A percentile compares a stretch with the other conserved stretches of the same genome.
These are phyloP conservation scores for Herminia tarsipennalis DNA, from an alignment of 2,888 invertebrate species.

Conservation along the genomic window DNA sequence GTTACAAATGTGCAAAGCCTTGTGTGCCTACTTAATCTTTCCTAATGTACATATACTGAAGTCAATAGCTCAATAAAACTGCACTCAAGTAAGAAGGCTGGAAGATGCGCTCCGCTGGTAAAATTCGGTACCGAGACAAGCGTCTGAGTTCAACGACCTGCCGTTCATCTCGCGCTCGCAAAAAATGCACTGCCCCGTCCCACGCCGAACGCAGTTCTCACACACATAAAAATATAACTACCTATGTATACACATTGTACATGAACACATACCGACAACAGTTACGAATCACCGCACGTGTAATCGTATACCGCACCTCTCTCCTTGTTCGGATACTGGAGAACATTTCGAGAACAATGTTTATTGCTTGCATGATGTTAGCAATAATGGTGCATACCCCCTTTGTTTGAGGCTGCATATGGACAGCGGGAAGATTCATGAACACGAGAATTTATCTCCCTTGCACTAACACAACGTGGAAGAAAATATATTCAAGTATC, in stretches of 20 bases:
- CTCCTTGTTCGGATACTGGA: conserved; percentile 63
- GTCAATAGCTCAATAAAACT: conserved; percentile 27
- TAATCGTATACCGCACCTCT: conserved; percentile 69
- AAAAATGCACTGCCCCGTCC: conserved; percentile 84
- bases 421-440: conserved; percentile 17
- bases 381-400: conserved; percentile 26
- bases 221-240: conserved; percentile 57
- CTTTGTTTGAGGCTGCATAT: conserved; percentile 14
- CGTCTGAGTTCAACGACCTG: conserved; percentile 75
- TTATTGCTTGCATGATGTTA: conserved; percentile 56
- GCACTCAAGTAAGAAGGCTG: conserved; percentile 38
- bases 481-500: background rate
- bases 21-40: no score
- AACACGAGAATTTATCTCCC: conserved; percentile 14
- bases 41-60: no score
- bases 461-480: background rate
- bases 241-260: conserved; percentile 56
- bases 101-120: conserved; percentile 75
- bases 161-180: conserved; percentile 79
- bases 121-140: conserved; percentile 76
- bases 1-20: no score
- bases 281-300: conserved; percentile 73
- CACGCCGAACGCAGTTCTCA: conserved; percentile 79
- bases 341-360: conserved; percentile 66
- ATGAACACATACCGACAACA: conserved; percentile 61